Evolutionary conservation across 2,797 vertebrate species (phyloP).

Genomic region (Sebastes baramenuke): DNA sequence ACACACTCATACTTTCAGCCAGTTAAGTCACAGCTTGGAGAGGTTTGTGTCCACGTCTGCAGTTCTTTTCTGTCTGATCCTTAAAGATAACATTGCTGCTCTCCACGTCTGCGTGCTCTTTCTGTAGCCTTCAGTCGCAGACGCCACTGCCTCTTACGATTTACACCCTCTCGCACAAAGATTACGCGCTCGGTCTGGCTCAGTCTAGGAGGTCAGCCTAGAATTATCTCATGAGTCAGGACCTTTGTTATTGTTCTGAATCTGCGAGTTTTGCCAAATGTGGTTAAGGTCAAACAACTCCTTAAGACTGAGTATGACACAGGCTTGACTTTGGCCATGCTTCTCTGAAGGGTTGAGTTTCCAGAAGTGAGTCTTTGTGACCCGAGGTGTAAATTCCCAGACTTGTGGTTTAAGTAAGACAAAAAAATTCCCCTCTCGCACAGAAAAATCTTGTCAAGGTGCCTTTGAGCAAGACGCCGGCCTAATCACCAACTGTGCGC

Average conservation of each 20-base stretch:
- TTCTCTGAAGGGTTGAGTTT: neutral
- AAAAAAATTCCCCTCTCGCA: neutral
- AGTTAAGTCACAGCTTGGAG: neutral
- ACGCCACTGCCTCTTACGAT: conserved; percentile 23
- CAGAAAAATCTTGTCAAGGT: conserved; percentile 2
- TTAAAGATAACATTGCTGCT: conserved; percentile 47
- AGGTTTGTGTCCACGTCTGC: conserved; percentile 49
- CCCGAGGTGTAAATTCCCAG: neutral
- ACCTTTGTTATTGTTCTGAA: conserved; percentile 18
- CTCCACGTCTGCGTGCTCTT: conserved; percentile 19
- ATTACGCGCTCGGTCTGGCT: conserved; percentile 2
- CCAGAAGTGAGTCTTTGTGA: neutral
- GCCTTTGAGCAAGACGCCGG: conserved; percentile 1
- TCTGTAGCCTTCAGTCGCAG: conserved; percentile 25
- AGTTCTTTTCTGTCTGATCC: conserved; percentile 27
- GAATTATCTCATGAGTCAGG: conserved; percentile 38
- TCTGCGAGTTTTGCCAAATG: conserved; percentile 2
- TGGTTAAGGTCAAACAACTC: conserved; percentile 9
- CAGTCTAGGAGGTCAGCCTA: conserved; percentile 27
- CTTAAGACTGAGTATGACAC: neutral
- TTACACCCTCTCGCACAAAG: conserved; percentile 2
- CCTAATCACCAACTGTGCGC: neutral
- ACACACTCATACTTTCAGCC: neutral
- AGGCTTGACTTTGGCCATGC: neutral
- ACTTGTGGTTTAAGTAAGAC: neutral